Conservation (phyloP, 1,140 invertebrate genomes). For the Archivesica marissinica region DNA sequence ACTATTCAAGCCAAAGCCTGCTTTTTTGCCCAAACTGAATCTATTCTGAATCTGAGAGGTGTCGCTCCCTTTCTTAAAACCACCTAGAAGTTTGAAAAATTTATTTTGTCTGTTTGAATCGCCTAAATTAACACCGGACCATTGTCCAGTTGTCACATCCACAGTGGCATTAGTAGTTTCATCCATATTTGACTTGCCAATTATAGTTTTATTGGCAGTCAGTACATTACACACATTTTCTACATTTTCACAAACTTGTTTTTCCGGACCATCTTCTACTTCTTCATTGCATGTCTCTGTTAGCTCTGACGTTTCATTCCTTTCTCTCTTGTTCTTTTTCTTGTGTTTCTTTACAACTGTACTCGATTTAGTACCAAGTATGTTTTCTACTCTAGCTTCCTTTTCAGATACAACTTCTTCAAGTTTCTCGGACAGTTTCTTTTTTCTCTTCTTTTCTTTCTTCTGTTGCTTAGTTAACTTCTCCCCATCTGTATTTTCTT, state of each 20-base stretch:
- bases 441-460: not conserved
- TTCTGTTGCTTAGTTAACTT: not conserved
- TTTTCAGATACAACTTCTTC: too few relatives aligned
- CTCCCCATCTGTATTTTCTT: not conserved
- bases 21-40: not conserved
- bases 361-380: not conserved
- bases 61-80: slow-evolving; percentile 63
- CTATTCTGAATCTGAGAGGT: not conserved
- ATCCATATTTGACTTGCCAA: too few relatives aligned
- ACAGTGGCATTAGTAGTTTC: too few relatives aligned
- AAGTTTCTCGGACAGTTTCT: too few relatives aligned
- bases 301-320: not conserved
- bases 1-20: not conserved
- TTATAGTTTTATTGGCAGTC: too few relatives aligned
- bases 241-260: not conserved
- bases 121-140: slow-evolving; percentile 64
- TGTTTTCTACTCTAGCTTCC: not conserved
- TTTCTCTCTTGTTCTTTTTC: not conserved
- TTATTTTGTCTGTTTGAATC: slow-evolving; percentile 68
- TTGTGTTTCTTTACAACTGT: not conserved
- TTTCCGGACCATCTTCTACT: not conserved
- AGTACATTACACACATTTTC: too few relatives aligned
- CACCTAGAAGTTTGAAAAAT: slow-evolving; percentile 70
- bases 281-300: not conserved
- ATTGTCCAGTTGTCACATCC: slow-evolving; percentile 58